These are phyloP conservation scores for Suncus etruscus DNA, from an alignment of 2,113 vertebrate species.

Conservation along the genomic window DNA sequence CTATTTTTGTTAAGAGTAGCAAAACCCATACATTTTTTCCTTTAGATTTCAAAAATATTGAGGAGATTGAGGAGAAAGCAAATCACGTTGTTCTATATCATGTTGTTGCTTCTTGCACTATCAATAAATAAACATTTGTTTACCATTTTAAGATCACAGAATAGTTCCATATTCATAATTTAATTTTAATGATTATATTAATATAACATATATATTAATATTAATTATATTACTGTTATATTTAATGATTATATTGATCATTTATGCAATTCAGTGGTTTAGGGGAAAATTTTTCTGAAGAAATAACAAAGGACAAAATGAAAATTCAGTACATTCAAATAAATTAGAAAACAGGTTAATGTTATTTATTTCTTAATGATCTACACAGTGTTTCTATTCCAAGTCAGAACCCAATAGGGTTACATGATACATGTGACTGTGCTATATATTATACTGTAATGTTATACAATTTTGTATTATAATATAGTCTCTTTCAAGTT, in stretches of 20 bases:
- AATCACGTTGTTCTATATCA: slow-evolving; percentile 35
- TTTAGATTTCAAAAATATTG: slow-evolving; percentile 58
- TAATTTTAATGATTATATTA: slow-evolving; percentile 39
- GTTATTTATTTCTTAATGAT: slow-evolving; percentile 39
- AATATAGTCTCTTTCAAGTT: not conserved
- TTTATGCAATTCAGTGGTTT: slow-evolving; percentile 33
- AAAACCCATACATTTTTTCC: slow-evolving; percentile 15
- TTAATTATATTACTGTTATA: not conserved
- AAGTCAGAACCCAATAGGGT: slow-evolving; percentile 22
- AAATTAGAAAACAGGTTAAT: slow-evolving; percentile 57
- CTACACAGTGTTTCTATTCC: not conserved
- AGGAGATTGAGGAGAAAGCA: not conserved
- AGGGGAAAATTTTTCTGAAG: not conserved
- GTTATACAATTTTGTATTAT: not conserved
- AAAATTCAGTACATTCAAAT: slow-evolving; percentile 30
- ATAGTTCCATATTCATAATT: slow-evolving; percentile 41
- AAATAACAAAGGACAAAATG: not conserved
- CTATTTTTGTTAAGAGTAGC: not conserved
- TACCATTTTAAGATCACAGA: slow-evolving; percentile 39
- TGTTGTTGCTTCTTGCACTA: slow-evolving; percentile 34
- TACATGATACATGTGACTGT: not conserved
- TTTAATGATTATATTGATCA: slow-evolving; percentile 51
- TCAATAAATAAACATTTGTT: not conserved
- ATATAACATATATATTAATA: not conserved
- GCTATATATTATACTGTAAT: not conserved